phyloP scores from a whole-genome alignment of 2,113 vertebrate species.

The Colius striatus region DNA sequence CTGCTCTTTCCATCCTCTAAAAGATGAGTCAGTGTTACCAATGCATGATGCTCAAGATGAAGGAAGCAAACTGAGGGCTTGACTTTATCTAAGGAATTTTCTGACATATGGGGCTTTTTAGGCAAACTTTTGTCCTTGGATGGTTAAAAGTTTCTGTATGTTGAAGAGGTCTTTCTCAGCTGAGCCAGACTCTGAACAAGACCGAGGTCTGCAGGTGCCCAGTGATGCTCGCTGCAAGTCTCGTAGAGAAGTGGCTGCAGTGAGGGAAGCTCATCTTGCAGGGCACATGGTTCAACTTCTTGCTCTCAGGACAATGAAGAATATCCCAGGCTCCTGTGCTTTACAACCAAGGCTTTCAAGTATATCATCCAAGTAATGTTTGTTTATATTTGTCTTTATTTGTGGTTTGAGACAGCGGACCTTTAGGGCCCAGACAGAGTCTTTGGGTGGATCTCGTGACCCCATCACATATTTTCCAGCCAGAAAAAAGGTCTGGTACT shows the following conservation, averaged over 20 bases:
- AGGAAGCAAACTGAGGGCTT: not conserved
- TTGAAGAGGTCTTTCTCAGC: not conserved
- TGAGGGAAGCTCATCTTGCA: not conserved
- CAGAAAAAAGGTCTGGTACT: not conserved
- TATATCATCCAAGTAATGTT: not conserved
- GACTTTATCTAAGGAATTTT: not conserved
- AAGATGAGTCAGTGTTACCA: not conserved
- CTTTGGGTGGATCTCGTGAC: not conserved
- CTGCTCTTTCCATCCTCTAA: not conserved
- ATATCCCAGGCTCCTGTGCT: not conserved
- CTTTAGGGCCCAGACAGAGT: not conserved
- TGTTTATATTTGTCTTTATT: not conserved
- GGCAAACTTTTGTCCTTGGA: not conserved
- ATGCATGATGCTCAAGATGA: not conserved
- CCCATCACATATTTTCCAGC: not conserved
- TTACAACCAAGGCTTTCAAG: not conserved
- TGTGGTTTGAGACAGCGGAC: not conserved
- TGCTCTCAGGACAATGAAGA: not conserved
- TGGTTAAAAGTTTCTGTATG: not conserved
- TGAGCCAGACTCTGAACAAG: not conserved
- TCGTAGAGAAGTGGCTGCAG: not conserved
- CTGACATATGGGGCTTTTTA: not conserved
- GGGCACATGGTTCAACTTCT: not conserved
- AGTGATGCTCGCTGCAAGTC: rapidly evolving
- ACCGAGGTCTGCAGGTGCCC: not conserved